Percentiles rank a stretch among this genome's conserved stretches.
Conservation (phyloP, 1,140 invertebrate species). For the Scaptomyza montana region DNA sequence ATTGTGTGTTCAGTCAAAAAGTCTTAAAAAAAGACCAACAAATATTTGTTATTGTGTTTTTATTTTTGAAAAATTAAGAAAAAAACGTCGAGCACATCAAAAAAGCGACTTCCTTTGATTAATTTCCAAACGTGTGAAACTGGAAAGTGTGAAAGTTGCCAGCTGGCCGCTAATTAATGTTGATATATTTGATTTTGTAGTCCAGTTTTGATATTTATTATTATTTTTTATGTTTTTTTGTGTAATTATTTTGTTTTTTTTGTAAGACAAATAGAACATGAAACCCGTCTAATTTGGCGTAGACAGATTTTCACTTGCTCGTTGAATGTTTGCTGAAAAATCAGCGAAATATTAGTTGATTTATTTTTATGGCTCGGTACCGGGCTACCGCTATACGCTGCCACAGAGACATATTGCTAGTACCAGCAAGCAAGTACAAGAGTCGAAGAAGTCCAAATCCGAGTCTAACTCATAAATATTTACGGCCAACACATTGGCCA, state of each 20-base stretch:
- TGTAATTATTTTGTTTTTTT: conserved; percentile 11
- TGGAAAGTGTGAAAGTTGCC: conserved; percentile 78
- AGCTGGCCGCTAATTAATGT: conserved; percentile 61
- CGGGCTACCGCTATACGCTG: conserved; percentile 38
- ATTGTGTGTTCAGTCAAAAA: conserved; percentile 33
- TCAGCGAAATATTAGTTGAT: conserved; percentile 71
- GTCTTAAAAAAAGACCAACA: conserved; percentile 37
- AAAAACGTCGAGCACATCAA: not conserved
- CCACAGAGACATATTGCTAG: conserved; percentile 37
- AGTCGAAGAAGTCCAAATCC: not conserved
- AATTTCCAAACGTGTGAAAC: conserved; percentile 69
- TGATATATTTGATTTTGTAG: conserved; percentile 63
- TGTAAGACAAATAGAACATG: conserved; percentile 63
- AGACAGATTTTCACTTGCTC: conserved; percentile 57
- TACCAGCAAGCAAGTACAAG: not conserved
- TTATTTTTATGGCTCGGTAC: conserved; percentile 51
- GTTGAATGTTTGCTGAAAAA: conserved; percentile 46
- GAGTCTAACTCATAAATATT: conserved; percentile 64
- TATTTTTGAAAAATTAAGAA: conserved; percentile 33
- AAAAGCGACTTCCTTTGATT: conserved; percentile 61
- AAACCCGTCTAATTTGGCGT: conserved; percentile 64
- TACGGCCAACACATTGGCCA: conserved; percentile 55
- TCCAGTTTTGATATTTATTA: conserved; percentile 17
- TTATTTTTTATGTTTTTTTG: conserved; percentile 12
- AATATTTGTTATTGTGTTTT: conserved; percentile 52